phyloP scores from a whole-genome alignment of 2,797 vertebrate genomes.

The Thunnus albacares region DNA sequence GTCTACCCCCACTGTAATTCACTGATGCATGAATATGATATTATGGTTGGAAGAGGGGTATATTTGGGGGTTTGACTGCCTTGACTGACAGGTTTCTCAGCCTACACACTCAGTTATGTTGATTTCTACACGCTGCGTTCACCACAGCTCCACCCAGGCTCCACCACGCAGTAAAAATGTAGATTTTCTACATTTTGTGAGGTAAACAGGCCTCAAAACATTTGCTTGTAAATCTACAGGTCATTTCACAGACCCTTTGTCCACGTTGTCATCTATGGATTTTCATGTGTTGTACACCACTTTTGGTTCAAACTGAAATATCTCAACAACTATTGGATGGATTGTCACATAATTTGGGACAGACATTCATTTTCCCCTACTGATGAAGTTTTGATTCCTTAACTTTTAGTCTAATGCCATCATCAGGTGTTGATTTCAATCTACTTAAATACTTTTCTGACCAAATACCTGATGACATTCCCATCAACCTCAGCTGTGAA shows the following conservation, averaged over 20 bases:
- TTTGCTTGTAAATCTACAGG: not conserved
- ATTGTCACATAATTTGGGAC: no score
- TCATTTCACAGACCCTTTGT: not conserved
- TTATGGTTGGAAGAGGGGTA: not conserved
- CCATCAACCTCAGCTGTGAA: no score
- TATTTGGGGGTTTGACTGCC: not conserved
- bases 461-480: not conserved
- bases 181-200: not conserved
- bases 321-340: no score
- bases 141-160: not conserved
- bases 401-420: not conserved
- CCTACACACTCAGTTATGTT: not conserved
- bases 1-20: not conserved
- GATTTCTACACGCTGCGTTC: constrained; percentile 4
- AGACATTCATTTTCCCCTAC: no score
- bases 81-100: not conserved
- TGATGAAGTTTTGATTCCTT: not conserved
- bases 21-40: not conserved
- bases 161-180: not conserved
- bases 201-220: not conserved
- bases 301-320: not conserved
- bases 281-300: no score
- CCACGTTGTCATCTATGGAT: not conserved
- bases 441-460: not conserved
- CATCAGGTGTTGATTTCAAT: not conserved